These are phyloP conservation scores for Metaphire vulgaris DNA, from an alignment of 1,140 invertebrate species.

Conservation along the genomic window DNA sequence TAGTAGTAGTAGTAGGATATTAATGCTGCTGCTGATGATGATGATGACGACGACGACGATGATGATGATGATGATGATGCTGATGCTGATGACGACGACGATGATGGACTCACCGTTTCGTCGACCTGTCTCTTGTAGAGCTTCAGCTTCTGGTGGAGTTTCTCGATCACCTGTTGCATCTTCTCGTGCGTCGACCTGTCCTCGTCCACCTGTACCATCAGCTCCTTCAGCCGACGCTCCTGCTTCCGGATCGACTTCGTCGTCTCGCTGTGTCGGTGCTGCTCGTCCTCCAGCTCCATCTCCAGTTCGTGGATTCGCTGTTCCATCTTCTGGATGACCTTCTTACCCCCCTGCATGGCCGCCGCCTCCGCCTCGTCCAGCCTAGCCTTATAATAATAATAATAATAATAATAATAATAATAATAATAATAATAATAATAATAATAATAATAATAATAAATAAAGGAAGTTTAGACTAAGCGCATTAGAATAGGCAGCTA, in stretches of 20 bases:
- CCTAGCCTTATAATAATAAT: no score
- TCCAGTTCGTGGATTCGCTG: slow-evolving; percentile 70
- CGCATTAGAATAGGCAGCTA: no score
- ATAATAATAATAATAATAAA: no score
- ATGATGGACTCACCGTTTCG: slow-evolving; percentile 69
- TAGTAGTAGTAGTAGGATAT: no score
- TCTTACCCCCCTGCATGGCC: slow-evolving; percentile 73
- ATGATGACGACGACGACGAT: no score
- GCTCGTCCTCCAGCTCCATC: slow-evolving; percentile 94
- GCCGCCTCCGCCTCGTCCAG: slow-evolving; percentile 21
- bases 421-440: no score
- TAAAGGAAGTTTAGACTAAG: no score
- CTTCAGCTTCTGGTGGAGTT: slow-evolving; percentile 98
- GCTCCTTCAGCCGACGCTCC: slow-evolving; percentile 63
- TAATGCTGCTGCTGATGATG: no score
- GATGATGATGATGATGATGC: no score
- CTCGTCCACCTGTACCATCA: slow-evolving; percentile 80
- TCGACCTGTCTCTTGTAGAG: slow-evolving; percentile 99
- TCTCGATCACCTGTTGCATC: slow-evolving; percentile 96
- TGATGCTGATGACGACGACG: no score
- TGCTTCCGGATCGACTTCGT: slow-evolving; percentile 66
- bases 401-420: no score
- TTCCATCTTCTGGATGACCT: slow-evolving; percentile 59
- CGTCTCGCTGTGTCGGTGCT: slow-evolving; percentile 80
- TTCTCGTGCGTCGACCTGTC: slow-evolving; percentile 96